Base-by-base conservation (phyloP, 1,140 invertebrate species). In the Sitophilus oryzae region DNA sequence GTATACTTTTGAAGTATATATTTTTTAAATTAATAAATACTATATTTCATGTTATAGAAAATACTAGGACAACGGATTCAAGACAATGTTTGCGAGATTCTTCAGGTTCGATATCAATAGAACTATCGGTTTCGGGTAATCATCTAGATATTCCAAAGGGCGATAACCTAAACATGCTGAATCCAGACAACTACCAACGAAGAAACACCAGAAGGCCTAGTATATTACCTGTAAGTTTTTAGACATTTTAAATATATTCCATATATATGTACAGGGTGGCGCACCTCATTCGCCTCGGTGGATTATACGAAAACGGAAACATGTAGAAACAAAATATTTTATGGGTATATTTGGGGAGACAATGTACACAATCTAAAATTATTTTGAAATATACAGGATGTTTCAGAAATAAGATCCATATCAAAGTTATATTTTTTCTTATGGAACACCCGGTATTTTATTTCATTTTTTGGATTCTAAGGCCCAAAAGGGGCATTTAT, bases 181-280 rank as follows among this genome's bases (percentile, higher is more conserved):
- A 86, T 69, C 87, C 88, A 10, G 87, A 89, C 69, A 76, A 87
- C 36, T 85, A 80, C 66, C 84, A 86, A 68, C 75, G 85, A 53
- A 76, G 85, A 79, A 86, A 88, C n/a, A 90, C 86, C 61, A 76
- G 90, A 62, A 73, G 89, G 54, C 89, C 89, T 1, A 91, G 88
- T 52, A 93, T 92, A 50, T 72, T 92, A 37, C 89, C 90, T 11
- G 90, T 93, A 1, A 51, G 42, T 0, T n/a, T n/a, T n/a, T n/a
- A n/a, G n/a, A n/a, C n/a, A n/a, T n/a, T 42, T 23, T 23, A 21
- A n/a, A n/a, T n/a, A n/a, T 10, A 42, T 1, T 42, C 19, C 40
- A 42, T 15, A 10, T 1, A 10, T 10, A 19, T 42, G 16, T n/a
- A 42, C 10, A 10, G 10, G 19, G 9, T 11, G 40, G 40, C 19